Base-by-base conservation (phyloP, 1,140 invertebrate genomes). In the Adoxophyes honmai region DNA sequence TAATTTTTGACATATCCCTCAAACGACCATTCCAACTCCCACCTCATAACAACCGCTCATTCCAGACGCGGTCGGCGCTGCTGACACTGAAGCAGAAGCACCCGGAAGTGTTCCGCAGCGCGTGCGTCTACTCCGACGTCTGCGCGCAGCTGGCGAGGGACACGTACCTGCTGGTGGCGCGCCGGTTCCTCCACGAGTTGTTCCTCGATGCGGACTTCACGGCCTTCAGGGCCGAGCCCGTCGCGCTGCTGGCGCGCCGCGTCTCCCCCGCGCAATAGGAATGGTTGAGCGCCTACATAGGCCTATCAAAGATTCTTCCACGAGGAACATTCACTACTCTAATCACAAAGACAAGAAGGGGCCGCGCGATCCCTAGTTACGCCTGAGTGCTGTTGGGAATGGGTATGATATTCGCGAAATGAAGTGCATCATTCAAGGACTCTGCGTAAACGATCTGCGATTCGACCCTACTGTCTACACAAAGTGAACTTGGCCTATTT, bases 51-150 rank as follows among this genome's bases (percentile, higher is more conserved):
- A 36, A 10, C 2, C 8, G n/a, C 15, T 39, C 8, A 55, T 70
- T 74, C 91, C 68, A 93, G 92, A 76, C 92, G 92, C 76, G 90
- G 90, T 34, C 94, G 67, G 89, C 91, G 7, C 81, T 96, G 51
- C 80, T 96, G 8, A 92, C 96, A 68, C 86, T 98, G 62, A 98
- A 98, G 73, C 97, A 99, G 81, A 93, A 94, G 51, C 94, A 96
- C 87, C 94, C 97, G 0, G 91, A 94, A 34, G 89, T 93, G 57
- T 97, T 97, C 78, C 92, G 96, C 84, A 96, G 98, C 74, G 88
- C 96, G 57, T 99, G 98, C 85, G 91, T 99, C 4, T 99, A 98
- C 86, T 98, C 96, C 1, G 98, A 99, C 84, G 94, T 98, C 4
- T 95, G 95, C 77, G 92, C 92, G 58, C 90, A 96, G 48, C 85